Evolutionary conservation across 2,888 invertebrate species (phyloP).

Genomic region (Drosophila picticornis): DNA sequence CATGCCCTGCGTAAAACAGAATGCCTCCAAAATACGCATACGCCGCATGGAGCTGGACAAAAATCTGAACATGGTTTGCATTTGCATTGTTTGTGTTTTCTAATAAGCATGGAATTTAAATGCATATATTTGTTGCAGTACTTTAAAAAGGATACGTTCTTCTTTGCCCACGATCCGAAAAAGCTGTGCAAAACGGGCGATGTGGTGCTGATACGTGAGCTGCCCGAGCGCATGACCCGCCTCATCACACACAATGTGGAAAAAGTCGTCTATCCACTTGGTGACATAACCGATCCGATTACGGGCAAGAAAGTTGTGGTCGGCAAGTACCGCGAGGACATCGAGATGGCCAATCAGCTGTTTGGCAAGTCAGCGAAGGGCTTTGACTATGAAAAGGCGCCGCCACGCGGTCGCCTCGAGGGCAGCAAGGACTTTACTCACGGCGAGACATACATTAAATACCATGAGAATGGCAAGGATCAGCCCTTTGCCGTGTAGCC

Average conservation of each 20-base stretch:
- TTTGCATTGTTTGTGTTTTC: background rate
- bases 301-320: conserved; percentile 92
- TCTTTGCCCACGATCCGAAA: conserved; percentile 92
- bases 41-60: conserved; percentile 91
- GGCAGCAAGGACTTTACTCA: conserved; percentile 93
- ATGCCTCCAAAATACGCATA: conserved; percentile 92
- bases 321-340: conserved; percentile 90
- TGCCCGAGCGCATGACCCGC: conserved; percentile 90
- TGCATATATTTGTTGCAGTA: conserved; percentile 87
- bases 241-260: conserved; percentile 92
- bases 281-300: conserved; percentile 94
- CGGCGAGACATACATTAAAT: conserved; percentile 91
- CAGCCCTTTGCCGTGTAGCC: conserved; percentile 89
- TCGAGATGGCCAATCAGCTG: conserved; percentile 88
- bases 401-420: conserved; percentile 92
- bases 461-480: conserved; percentile 91
- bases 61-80: conserved; percentile 90
- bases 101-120: background rate
- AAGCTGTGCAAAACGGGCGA: conserved; percentile 93
- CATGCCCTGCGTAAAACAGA: conserved; percentile 91
- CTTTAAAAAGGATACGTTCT: conserved; percentile 90
- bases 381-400: conserved; percentile 92
- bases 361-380: conserved; percentile 89
- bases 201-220: conserved; percentile 91
- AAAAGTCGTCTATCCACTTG: conserved; percentile 92